Evolutionary conservation across 2,888 invertebrate genomes (phyloP).

Genomic region (Mystacides longicornis): DNA sequence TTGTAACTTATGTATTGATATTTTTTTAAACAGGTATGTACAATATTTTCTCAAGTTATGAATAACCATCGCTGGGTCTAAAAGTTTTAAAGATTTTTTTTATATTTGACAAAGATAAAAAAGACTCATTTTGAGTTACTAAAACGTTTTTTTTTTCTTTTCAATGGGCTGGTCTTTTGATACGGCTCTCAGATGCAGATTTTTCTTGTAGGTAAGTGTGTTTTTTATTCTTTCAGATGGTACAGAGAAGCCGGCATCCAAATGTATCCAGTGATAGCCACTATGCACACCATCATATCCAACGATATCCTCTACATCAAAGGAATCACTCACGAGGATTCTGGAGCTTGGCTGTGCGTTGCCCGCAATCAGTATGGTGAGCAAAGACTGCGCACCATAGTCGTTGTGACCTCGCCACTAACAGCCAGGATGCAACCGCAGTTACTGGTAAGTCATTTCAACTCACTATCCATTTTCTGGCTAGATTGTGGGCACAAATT

Average conservation of each 20-base stretch:
- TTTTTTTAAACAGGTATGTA: too few species aligned
- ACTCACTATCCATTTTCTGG: not conserved
- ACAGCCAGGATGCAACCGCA: conserved; percentile 57
- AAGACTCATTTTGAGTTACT: too few species aligned
- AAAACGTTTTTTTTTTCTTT: too few species aligned
- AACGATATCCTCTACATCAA: conserved; percentile 62
- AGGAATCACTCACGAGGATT: conserved; percentile 57
- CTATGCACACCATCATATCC: conserved; percentile 53
- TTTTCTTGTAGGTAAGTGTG: too few species aligned
- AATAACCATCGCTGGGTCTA: too few species aligned
- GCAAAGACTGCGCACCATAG: conserved; percentile 56
- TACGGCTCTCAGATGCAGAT: too few species aligned
- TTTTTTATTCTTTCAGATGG: conserved; percentile 53
- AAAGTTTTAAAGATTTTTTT: too few species aligned
- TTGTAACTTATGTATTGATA: too few species aligned
- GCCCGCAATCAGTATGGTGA: conserved; percentile 68
- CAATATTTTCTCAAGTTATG: too few species aligned
- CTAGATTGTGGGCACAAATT: too few species aligned
- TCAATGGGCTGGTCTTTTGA: too few species aligned
- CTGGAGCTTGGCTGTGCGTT: conserved; percentile 65
- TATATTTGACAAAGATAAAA: too few species aligned
- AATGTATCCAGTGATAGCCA: conserved; percentile 53
- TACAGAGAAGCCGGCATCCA: conserved; percentile 53
- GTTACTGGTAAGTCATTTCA: conserved; percentile 41
- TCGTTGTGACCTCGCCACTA: conserved; percentile 58